Evolutionary conservation across 2,797 vertebrate species (phyloP).

Genomic region (Masticophis lateralis): DNA sequence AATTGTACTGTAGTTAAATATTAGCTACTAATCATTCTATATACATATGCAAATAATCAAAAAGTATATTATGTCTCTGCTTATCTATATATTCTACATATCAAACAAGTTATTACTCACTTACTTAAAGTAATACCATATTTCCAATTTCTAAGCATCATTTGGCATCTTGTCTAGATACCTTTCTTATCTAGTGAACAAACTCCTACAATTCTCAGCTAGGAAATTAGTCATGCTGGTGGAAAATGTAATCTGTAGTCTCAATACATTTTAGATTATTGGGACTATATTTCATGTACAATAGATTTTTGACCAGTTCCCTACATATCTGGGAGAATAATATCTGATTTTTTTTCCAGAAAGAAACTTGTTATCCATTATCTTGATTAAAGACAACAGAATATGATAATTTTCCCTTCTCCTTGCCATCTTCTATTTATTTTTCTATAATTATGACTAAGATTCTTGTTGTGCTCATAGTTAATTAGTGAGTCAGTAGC

Average conservation of each 20-base stretch:
- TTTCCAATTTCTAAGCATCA: neutral
- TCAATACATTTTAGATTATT: neutral
- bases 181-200: neutral
- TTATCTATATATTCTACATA: neutral
- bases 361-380: conserved; percentile 2
- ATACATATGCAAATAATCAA: neutral
- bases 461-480: conserved; percentile 65
- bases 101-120: neutral
- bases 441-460: conserved; percentile 53
- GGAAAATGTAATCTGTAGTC: neutral
- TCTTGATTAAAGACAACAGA: neutral
- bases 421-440: conserved; percentile 48
- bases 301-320: neutral
- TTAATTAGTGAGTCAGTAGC: conserved; percentile 71
- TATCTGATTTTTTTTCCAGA: neutral
- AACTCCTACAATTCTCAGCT: neutral
- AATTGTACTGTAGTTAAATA: neutral
- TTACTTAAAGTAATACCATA: neutral
- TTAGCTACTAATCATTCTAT: neutral
- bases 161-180: neutral
- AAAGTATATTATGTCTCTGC: fast-evolving
- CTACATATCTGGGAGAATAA: conserved; percentile 24
- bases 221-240: neutral
- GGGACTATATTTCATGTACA: neutral
- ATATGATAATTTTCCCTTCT: conserved; percentile 23